Conservation (phyloP, 1,140 invertebrate species). For the Orchestia grillus region DNA sequence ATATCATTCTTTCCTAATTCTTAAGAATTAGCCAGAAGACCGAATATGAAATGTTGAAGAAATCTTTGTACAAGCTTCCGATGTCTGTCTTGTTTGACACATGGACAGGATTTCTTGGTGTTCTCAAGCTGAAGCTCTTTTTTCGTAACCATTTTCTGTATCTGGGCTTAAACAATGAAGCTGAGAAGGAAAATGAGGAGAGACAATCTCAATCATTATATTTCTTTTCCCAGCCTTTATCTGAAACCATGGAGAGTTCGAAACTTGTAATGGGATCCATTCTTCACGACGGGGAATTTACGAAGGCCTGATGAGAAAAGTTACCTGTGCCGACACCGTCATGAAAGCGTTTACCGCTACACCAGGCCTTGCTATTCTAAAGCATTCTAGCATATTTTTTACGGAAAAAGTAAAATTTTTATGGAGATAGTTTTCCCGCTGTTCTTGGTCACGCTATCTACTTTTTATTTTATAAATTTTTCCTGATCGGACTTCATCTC, state of each 20-base stretch:
- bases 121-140: not conserved
- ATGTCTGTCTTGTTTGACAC: not conserved
- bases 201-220: conserved; percentile 32
- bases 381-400: not conserved
- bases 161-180: not conserved
- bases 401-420: not conserved
- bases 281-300: conserved; percentile 49
- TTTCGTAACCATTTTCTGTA: not conserved
- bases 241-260: conserved; percentile 48
- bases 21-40: too few species aligned
- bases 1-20: too few species aligned
- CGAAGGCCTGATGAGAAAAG: conserved; percentile 52
- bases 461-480: not conserved
- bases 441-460: not conserved
- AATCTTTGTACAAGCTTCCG: not conserved
- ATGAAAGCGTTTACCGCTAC: not conserved
- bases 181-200: not conserved
- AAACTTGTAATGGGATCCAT: conserved; percentile 55
- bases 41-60: too few species aligned
- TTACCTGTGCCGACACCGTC: conserved; percentile 27
- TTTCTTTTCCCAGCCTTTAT: conserved; percentile 32
- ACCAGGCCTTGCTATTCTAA: not conserved
- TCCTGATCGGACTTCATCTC: not conserved
- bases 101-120: not conserved
- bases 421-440: not conserved